Evolutionary conservation across 2,113 vertebrate species (phyloP), one percentile per base, ranked within the genome.

Genomic region (Ibidorhyncha struthersii): DNA sequence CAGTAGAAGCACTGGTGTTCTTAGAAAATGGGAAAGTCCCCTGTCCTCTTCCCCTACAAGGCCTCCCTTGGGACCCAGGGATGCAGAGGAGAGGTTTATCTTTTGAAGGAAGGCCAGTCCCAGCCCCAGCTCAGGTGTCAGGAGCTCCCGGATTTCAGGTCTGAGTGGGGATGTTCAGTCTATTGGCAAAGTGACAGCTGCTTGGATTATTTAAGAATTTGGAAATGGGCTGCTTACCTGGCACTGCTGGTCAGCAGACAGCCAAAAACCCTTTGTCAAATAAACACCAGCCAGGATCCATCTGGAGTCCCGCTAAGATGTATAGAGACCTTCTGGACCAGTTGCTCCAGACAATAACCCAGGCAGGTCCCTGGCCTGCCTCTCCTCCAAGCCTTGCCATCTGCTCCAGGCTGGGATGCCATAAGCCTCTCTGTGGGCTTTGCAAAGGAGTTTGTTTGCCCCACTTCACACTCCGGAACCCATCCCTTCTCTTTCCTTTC

Each of bases 1-100:
- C 18, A 30, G 34, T 1, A 27, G 49, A 55, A 55, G 25, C 3
- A 1, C 13, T 3, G 0, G 13, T 32, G 30, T 56, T 52, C 58
- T 69, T 0, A 53, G 82, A 27, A n/a, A 38, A 67, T 72, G 14
- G 58, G 26, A 9, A 53, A 43, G 8, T 50, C 6, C 8, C 36
- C 47, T 18, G 32, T 23, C n/a, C 47, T 6, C 61, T 49, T 16
- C 36, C 10, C 38, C 14, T 16, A 3, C n/a, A 17, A 8, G 5
- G n/a, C 6, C 34, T 63, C 13, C 26, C 17, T 50, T 2, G 4
- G 41, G 20, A 50, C 40, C 13, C n/a, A 25, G 50, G 41, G 45
- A 3, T 45, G 63, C 67, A n/a, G 36, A 9, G 23, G 12, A 13
- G 58, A 36, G 34, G 18, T 83, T 65, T 30, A 1, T 32, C 49